These are phyloP conservation scores for Drosophila nr. fundita DNA, from an alignment of 2,888 invertebrate genomes.

Conservation along the genomic window DNA sequence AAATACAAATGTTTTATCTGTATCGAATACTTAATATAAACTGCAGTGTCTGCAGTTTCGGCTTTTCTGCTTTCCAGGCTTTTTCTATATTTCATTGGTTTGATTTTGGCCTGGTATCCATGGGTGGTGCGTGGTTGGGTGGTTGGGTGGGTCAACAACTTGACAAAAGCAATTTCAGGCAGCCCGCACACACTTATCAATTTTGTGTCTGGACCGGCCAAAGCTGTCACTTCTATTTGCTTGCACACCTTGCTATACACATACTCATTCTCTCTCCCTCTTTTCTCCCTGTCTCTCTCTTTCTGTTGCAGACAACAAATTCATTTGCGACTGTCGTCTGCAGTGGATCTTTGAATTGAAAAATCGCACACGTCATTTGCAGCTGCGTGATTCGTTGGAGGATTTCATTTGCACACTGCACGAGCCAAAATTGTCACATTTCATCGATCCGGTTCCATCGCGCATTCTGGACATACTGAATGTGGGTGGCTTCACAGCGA, in stretches of 20 bases:
- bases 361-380: slow-evolving; percentile 90
- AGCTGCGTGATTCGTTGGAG: slow-evolving; percentile 89
- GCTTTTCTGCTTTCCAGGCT: neutral
- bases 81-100: neutral
- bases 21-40: neutral
- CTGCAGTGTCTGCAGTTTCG: neutral
- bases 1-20: neutral
- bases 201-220: neutral
- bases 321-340: slow-evolving; percentile 93
- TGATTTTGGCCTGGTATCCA: neutral
- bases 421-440: slow-evolving; percentile 79
- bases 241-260: slow-evolving; percentile 7
- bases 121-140: neutral
- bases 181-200: slow-evolving; percentile 11
- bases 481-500: slow-evolving; percentile 74
- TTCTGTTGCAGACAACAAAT: slow-evolving; percentile 89
- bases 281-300: slow-evolving; percentile 17
- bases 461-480: slow-evolving; percentile 77
- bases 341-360: slow-evolving; percentile 91
- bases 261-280: slow-evolving; percentile 29
- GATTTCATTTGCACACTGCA: slow-evolving; percentile 90
- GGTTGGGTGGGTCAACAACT: slow-evolving; percentile 37
- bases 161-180: slow-evolving; percentile 74
- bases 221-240: slow-evolving; percentile 54
- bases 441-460: slow-evolving; percentile 79